phyloP scores from a whole-genome alignment of 2,113 vertebrate genomes.

The Alexandromys fortis region DNA sequence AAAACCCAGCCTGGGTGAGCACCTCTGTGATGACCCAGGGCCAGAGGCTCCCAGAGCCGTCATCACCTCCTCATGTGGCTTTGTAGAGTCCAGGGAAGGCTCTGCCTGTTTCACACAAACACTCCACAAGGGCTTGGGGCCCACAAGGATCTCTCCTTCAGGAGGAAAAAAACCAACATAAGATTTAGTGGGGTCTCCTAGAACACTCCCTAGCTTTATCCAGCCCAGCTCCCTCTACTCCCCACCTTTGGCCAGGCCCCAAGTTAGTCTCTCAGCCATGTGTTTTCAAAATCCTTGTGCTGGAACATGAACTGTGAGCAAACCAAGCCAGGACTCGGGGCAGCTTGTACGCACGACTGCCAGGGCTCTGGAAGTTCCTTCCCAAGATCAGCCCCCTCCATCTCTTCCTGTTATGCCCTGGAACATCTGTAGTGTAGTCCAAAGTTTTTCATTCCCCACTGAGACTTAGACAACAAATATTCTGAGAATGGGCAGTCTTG shows the following conservation, averaged over 20 bases:
- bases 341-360: accelerated
- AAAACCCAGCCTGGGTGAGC: neutral
- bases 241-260: neutral
- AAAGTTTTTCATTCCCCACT: neutral
- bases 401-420: neutral
- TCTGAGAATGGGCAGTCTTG: neutral
- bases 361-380: neutral
- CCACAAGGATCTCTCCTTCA: neutral
- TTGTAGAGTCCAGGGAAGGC: neutral
- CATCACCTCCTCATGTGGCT: neutral
- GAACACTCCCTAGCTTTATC: neutral
- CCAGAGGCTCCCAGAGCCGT: neutral
- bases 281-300: neutral
- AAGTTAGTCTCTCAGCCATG: neutral
- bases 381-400: neutral
- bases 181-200: neutral
- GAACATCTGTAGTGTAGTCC: accelerated
- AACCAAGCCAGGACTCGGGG: neutral
- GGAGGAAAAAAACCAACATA: neutral
- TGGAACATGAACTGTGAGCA: neutral
- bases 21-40: neutral
- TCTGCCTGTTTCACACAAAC: neutral
- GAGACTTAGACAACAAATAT: neutral
- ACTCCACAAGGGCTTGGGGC: neutral
- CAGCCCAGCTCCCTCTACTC: neutral